These are phyloP conservation scores for Heloderma charlesbogerti DNA, from an alignment of 2,113 vertebrate species.

Conservation along the genomic window DNA sequence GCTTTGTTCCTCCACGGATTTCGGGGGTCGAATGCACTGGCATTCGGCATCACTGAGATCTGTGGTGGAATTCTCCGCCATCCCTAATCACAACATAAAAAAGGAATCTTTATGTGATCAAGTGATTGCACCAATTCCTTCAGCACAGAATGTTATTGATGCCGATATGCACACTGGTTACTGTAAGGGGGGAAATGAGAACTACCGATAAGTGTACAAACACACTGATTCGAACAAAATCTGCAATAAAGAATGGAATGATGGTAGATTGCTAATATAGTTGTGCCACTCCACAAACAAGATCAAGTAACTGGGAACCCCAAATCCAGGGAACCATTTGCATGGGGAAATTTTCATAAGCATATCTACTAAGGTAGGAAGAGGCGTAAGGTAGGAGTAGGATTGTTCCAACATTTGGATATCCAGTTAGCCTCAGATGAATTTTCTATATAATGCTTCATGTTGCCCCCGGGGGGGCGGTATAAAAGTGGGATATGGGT, in stretches of 20 bases:
- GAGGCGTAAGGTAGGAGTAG: neutral
- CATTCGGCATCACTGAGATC: too few species aligned
- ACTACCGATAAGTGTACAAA: neutral
- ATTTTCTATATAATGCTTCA: neutral
- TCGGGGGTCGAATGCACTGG: too few species aligned
- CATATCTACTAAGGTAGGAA: neutral
- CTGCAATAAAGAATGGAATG: neutral
- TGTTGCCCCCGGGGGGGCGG: neutral
- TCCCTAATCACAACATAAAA: neutral
- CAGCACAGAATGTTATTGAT: neutral
- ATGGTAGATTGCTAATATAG: neutral
- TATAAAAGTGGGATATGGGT: neutral
- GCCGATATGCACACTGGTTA: neutral
- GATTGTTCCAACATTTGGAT: neutral
- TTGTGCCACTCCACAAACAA: neutral
- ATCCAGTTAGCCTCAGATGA: neutral
- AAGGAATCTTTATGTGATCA: neutral
- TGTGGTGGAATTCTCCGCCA: too few species aligned
- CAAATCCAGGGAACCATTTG: neutral
- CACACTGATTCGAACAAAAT: neutral
- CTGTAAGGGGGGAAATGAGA: neutral
- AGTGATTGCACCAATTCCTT: neutral
- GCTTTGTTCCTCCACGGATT: neutral
- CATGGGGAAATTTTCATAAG: neutral
- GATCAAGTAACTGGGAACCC: neutral